phyloP scores from a whole-genome alignment of 2,888 invertebrate species.

The Endotricha flammealis region DNA sequence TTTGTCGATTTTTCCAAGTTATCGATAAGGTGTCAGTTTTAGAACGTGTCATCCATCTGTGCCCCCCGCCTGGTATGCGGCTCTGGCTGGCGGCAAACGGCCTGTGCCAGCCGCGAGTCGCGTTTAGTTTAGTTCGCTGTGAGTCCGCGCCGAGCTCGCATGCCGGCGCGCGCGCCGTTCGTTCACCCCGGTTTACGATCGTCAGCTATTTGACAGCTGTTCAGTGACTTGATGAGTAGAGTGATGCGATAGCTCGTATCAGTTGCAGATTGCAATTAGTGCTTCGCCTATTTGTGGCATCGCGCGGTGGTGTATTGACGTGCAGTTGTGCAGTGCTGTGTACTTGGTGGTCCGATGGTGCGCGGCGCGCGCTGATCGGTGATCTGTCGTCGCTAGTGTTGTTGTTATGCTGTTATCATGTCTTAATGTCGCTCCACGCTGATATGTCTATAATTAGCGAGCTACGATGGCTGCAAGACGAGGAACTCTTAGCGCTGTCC shows the following conservation, averaged over 20 bases:
- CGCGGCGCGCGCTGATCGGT: conserved; percentile 38
- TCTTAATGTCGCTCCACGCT: conserved; percentile 65
- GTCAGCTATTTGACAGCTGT: conserved; percentile 68
- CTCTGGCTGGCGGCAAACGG: conserved; percentile 2
- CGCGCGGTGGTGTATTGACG: conserved; percentile 32
- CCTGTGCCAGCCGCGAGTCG: conserved; percentile 16
- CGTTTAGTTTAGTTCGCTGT: conserved; percentile 47
- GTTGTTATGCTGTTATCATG: conserved; percentile 60
- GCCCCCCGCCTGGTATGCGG: conserved; percentile 44
- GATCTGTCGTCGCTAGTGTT: conserved; percentile 39
- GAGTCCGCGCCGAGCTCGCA: conserved; percentile 53
- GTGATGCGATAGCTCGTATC: conserved; percentile 9
- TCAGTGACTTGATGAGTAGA: conserved; percentile 46
- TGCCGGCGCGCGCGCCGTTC: conserved; percentile 43
- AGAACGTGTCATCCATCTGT: conserved; percentile 43
- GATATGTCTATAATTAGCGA: conserved; percentile 75
- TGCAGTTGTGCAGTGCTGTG: conserved; percentile 44
- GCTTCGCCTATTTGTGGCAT: conserved; percentile 7
- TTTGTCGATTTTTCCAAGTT: conserved; percentile 42
- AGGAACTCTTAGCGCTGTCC: conserved; percentile 69
- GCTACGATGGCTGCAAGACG: conserved; percentile 71
- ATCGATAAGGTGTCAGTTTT: conserved; percentile 59
- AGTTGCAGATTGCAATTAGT: conserved; percentile 4
- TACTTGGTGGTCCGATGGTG: conserved; percentile 52
- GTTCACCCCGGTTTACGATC: conserved; percentile 52